These are phyloP conservation scores for Mechanitis messenoides DNA, from an alignment of 2,888 invertebrate genomes.

Conservation along the genomic window DNA sequence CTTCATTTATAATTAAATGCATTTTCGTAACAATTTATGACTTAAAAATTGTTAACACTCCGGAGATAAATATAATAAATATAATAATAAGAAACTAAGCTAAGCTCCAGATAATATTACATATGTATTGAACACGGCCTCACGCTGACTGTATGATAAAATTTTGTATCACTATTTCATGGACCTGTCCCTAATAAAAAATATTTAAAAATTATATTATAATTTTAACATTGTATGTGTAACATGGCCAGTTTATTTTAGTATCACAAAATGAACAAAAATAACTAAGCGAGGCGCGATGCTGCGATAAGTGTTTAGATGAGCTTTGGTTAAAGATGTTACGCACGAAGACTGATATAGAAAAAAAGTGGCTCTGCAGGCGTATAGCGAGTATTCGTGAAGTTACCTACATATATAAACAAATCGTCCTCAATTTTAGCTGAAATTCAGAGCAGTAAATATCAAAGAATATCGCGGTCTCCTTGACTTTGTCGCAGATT, in stretches of 20 bases:
- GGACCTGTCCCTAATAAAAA: too few relatives aligned
- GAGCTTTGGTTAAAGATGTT: constrained; percentile 72
- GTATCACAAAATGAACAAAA: constrained; percentile 20
- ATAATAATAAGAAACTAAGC: too few relatives aligned
- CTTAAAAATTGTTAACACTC: background rate
- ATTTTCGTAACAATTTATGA: constrained; percentile 19
- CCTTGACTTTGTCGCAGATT: constrained; percentile 20
- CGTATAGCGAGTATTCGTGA: constrained; percentile 32
- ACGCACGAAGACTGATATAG: constrained; percentile 56
- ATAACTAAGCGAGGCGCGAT: constrained; percentile 16
- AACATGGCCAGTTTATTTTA: constrained; percentile 23
- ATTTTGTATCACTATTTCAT: too few relatives aligned
- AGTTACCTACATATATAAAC: constrained; percentile 16
- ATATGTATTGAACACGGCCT: too few relatives aligned
- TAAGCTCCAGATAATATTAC: too few relatives aligned
- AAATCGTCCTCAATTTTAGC: constrained; percentile 25
- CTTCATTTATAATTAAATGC: constrained; percentile 36
- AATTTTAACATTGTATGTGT: constrained; percentile 7
- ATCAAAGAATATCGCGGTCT: constrained; percentile 25
- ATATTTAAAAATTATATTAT: too few relatives aligned
- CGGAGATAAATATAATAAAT: too few relatives aligned
- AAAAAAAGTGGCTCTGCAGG: constrained; percentile 56
- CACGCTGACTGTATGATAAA: too few relatives aligned
- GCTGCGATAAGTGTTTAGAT: constrained; percentile 62
- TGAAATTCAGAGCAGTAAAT: constrained; percentile 19